Base-by-base conservation (phyloP, 2,797 vertebrate genomes). In the Lithobates sylvaticus region DNA sequence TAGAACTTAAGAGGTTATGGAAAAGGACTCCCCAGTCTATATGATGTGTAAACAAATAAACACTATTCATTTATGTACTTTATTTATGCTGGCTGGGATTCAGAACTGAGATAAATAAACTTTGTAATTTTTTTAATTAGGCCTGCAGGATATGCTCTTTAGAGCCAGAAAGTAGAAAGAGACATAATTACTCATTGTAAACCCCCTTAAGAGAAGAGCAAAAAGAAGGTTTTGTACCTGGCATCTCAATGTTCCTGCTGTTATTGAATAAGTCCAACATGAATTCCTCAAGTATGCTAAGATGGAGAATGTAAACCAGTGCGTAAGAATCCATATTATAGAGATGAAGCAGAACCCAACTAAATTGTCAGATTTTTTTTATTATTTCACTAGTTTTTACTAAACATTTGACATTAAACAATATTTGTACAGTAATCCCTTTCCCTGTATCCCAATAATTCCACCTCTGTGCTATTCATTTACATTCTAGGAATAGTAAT, bases 61-160 rank as follows among this genome's bases (percentile, higher is more conserved):
- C 86, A 83, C 65, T 13, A 50, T 68, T 77, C 10, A 44, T 69
- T 84, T 80, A 64, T 76, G 65, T 3, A 65, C 76, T 76, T 83
- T 73, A 61, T 87, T 80, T 42, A 69, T 26, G 64, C 72, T 87
- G 81, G 81, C 61, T 39, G 39, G 10, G 64, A 84, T 87, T 87
- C 81, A 84, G 71, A 47, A 84, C 2, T 76, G 71, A 87, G 81
- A 84, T 83, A 84, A 84, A 87, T 87, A 87, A 80, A 87, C 76
- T 69, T 76, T 27, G 61, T 81, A 71, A 87, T 70, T 84, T 76
- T 85, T 76, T 87, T 84, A 87, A 87, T 87, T 87, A 84, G 81
- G 76, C 76, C 86, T 87, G 70, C 65, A 84, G 81, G 81, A 87
- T 50, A 87, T 73, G 80, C 69, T 61, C 72, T 42, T 67, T 61